Evolutionary conservation across 2,888 invertebrate species (phyloP).

Genomic region (Drosophila lutescens): DNA sequence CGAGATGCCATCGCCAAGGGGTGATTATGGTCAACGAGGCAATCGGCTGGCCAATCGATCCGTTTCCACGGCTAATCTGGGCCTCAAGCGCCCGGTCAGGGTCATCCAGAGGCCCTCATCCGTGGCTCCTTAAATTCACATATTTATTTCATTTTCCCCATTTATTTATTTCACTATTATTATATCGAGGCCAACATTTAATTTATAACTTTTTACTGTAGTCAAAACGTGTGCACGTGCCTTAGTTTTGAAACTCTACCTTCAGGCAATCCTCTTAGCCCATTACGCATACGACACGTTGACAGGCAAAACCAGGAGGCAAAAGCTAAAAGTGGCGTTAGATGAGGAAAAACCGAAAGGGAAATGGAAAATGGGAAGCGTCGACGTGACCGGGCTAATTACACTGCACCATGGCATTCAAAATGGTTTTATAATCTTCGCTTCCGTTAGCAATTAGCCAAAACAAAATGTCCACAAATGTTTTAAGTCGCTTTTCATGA

Average conservation of each 20-base stretch:
- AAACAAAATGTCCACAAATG: constrained; percentile 33
- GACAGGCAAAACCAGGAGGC: constrained; percentile 19
- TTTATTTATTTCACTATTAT: no score
- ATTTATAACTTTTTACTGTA: background rate
- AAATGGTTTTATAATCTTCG: constrained; percentile 74
- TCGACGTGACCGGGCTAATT: constrained; percentile 56
- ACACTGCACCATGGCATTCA: constrained; percentile 65
- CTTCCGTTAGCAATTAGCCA: constrained; percentile 65
- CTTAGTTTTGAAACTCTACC: background rate
- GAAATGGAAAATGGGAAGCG: background rate
- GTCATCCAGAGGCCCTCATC: constrained; percentile 10
- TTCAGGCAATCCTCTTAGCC: background rate
- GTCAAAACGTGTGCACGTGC: background rate
- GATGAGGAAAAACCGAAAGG: constrained; percentile 5
- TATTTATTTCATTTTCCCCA: no score
- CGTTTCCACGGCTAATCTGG: constrained; percentile 9
- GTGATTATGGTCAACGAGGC: constrained; percentile 36
- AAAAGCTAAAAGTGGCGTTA: constrained; percentile 25
- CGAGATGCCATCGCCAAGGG: constrained; percentile 6
- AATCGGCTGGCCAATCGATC: constrained; percentile 27
- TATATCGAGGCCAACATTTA: background rate
- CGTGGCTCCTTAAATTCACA: background rate
- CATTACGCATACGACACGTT: constrained; percentile 42
- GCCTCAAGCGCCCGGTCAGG: constrained; percentile 6
- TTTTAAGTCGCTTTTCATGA: constrained; percentile 11